phyloP scores from a whole-genome alignment of 2,888 invertebrate genomes.

The Tetrapedia diversipes region DNA sequence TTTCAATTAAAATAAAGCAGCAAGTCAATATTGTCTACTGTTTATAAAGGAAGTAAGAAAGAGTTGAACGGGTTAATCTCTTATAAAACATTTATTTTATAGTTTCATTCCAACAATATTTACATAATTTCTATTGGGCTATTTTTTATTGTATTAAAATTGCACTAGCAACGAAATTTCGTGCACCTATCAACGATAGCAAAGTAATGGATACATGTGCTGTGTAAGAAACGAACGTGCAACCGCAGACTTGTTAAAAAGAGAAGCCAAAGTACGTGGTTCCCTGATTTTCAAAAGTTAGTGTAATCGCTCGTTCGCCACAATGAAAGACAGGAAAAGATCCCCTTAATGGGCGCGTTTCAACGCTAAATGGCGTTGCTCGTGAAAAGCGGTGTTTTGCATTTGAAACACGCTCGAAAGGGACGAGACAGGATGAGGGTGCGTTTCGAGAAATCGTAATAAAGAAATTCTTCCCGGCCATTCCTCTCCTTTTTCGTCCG shows the following conservation, averaged over 20 bases:
- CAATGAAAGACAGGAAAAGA: conserved; percentile 26
- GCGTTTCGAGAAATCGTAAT: conserved; percentile 49
- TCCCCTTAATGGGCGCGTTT: conserved; percentile 30
- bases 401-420: conserved; percentile 31
- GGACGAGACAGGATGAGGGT: conserved; percentile 12
- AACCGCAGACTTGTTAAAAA: background rate
- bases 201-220: background rate
- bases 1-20: no score
- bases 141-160: no score
- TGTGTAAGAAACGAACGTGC: background rate
- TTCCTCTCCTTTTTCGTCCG: conserved; percentile 36
- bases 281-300: conserved; percentile 15
- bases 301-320: conserved; percentile 23
- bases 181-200: background rate
- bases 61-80: no score
- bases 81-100: no score
- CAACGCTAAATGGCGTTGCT: conserved; percentile 29
- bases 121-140: no score
- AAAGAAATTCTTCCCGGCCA: conserved; percentile 45
- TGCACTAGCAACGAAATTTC: no score
- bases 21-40: no score
- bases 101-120: no score
- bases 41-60: no score
- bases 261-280: background rate
- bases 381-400: conserved; percentile 30